Base-by-base conservation (phyloP, 2,888 invertebrate genomes). In the Drosophila flavopinicola region DNA sequence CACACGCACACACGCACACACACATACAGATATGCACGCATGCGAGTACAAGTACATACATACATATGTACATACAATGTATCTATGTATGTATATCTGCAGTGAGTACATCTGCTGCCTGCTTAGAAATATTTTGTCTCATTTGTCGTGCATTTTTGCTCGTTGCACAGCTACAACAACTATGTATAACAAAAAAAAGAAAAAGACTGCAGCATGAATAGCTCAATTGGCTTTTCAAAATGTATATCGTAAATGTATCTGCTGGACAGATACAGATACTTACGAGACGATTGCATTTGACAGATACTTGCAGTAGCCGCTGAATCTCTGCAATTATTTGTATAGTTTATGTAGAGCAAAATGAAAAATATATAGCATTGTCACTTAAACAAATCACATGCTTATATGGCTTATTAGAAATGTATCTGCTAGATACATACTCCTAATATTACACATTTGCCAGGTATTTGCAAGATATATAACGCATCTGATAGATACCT, bases 191-290 rank as follows among this genome's bases (percentile, higher is more conserved):
- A 32, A 38, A 48, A 57, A 23, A 27, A 17, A n/a, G 24, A 38
- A 48, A 57, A 23, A 27, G 15, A n/a, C 20, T 25, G 54, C 52
- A 52, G 30, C 42, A 57, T 38, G 59, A 74, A 63, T 70, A 65
- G 51, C 71, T 72, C 78, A 82, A 75, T 75, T 66, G 78, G 41
- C 65, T 70, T 78, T 59, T 58, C n/a, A 37, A 51, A 75, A 61
- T 66, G 42, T 33, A 30, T 41, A 49, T 47, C 45, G 29, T 27
- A 44, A 48, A 66, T 53, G 30, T 33, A 49, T 49, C 30, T 54
- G 15, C 1, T 13, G n/a, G 39, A 20, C 10, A 32, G 44, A 60
- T 42, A 38, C 41, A 32, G 11, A 32, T n/a, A n/a, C n/a, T n/a
- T n/a, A n/a, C n/a, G n/a, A n/a, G n/a, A n/a, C n/a, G n/a, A n/a